Evolutionary conservation across 2,113 vertebrate genomes (phyloP).

Genomic region (Alethe diademata): DNA sequence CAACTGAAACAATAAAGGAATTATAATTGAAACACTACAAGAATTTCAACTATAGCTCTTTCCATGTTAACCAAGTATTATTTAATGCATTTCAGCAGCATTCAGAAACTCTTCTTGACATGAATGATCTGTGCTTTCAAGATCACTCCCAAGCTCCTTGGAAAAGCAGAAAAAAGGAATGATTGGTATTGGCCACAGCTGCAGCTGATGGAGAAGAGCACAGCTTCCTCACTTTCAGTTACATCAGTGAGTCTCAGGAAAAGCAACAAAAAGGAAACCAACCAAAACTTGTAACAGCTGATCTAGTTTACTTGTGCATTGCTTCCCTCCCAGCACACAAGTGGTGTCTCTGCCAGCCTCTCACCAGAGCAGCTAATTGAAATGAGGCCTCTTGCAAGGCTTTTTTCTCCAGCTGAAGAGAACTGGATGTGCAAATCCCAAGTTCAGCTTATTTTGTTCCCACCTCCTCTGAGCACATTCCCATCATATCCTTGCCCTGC

Average conservation of each 20-base stretch:
- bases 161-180: neutral
- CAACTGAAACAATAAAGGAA: slow-evolving; percentile 23
- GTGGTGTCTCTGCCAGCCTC: neutral
- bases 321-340: neutral
- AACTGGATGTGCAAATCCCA: neutral
- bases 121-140: neutral
- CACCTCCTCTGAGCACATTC: neutral
- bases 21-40: neutral
- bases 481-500: neutral
- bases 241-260: neutral
- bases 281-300: neutral
- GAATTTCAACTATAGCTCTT: neutral
- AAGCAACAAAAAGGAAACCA: neutral
- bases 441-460: neutral
- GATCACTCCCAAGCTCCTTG: neutral
- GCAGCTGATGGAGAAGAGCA: neutral
- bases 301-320: neutral
- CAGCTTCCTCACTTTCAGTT: neutral
- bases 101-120: neutral
- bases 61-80: neutral
- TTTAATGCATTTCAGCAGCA: neutral
- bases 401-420: neutral
- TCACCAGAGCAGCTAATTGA: neutral
- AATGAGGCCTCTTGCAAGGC: neutral
- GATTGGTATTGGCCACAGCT: neutral